Evolutionary conservation across 2,113 vertebrate species (phyloP).

Genomic region (Forbesichthys agassizii): DNA sequence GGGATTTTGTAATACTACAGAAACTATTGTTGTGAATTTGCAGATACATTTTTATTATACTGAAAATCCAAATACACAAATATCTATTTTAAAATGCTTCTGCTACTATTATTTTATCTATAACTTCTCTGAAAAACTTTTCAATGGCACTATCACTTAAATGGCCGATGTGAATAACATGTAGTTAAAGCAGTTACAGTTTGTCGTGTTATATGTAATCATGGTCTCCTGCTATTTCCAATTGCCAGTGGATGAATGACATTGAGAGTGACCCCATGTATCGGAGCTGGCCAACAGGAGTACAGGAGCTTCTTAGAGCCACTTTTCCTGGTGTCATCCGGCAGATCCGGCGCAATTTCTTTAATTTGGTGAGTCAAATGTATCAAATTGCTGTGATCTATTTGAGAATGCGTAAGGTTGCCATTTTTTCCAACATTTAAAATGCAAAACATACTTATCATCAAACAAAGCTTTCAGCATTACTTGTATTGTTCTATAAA

Average conservation of each 20-base stretch:
- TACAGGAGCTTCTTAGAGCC: constrained; percentile 87
- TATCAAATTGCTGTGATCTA: background rate
- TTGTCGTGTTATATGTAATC: background rate
- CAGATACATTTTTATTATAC: too few relatives aligned
- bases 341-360: constrained; percentile 89
- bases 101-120: too few relatives aligned
- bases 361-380: constrained; percentile 86
- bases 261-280: constrained; percentile 89
- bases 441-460: background rate
- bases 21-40: too few relatives aligned
- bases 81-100: too few relatives aligned
- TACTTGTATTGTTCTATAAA: background rate
- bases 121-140: too few relatives aligned
- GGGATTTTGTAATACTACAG: too few relatives aligned
- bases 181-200: background rate
- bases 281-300: constrained; percentile 83
- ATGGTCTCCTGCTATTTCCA: background rate
- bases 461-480: background rate
- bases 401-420: background rate
- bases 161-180: background rate
- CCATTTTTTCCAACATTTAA: background rate
- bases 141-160: too few relatives aligned
- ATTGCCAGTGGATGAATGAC: constrained; percentile 90
- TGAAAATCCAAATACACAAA: too few relatives aligned
- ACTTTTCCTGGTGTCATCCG: constrained; percentile 86